Evolutionary conservation across 2,888 invertebrate genomes (phyloP).

Genomic region (Plebejus argus): DNA sequence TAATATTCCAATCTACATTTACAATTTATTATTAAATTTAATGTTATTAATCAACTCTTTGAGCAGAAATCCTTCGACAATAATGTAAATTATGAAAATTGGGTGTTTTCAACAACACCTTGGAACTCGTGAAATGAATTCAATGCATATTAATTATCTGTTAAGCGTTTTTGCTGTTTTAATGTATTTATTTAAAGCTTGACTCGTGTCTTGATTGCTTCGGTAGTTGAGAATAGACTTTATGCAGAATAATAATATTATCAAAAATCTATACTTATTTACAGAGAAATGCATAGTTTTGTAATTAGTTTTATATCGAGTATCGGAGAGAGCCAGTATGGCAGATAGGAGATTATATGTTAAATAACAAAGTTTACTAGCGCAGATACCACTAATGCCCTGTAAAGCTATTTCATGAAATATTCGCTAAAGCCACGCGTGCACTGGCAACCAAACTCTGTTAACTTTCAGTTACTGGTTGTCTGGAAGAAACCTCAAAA

Average conservation of each 20-base stretch:
- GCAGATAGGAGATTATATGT: not conserved
- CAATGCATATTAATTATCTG: not conserved
- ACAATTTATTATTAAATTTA: not conserved
- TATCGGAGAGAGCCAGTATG: not conserved
- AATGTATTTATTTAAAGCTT: not conserved
- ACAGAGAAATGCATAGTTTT: no score
- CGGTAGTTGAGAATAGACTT: not conserved
- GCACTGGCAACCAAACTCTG: not conserved
- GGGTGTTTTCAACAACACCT: not conserved
- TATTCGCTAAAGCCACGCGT: not conserved
- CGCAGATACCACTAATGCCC: not conserved
- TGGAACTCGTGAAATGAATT: not conserved
- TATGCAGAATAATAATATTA: not conserved
- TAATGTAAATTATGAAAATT: not conserved
- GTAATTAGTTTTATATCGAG: not conserved
- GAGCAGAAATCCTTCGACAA: not conserved
- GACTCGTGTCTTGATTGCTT: not conserved
- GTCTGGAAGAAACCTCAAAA: not conserved
- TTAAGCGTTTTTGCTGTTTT: not conserved
- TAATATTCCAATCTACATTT: conserved; percentile 1
- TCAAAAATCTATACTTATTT: no score
- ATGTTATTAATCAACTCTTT: conserved; percentile 5
- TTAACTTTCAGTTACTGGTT: not conserved
- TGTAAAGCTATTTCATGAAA: not conserved
- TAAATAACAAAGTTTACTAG: not conserved